Conservation (phyloP, 2,113 vertebrate species). For the Spilogale gracilis region DNA sequence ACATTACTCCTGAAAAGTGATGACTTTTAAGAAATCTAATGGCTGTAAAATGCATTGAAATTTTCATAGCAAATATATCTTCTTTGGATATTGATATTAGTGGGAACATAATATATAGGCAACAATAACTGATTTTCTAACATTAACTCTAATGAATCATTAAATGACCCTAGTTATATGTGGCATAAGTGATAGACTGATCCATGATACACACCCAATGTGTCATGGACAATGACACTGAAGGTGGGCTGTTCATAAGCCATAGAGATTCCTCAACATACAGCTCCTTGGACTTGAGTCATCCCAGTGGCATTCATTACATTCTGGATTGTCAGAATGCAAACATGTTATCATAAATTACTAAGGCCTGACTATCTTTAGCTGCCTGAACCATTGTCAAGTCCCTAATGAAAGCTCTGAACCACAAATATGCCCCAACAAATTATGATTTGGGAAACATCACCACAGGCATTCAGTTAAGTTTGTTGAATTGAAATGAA, state of each 20-base stretch:
- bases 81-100: background rate
- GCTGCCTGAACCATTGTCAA: conserved; percentile 30
- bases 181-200: conserved; percentile 20
- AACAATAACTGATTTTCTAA: conserved; percentile 19
- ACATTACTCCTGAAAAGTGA: background rate
- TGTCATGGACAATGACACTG: conserved; percentile 34
- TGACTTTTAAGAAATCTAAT: background rate
- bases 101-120: background rate
- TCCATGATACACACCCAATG: conserved; percentile 39
- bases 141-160: conserved; percentile 45
- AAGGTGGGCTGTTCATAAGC: background rate
- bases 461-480: background rate
- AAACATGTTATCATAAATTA: conserved; percentile 19
- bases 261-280: background rate
- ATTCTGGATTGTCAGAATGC: conserved; percentile 11
- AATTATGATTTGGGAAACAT: background rate
- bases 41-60: background rate
- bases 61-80: background rate
- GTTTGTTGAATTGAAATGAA: background rate
- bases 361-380: background rate
- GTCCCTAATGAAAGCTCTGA: conserved; percentile 37
- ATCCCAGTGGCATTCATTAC: background rate
- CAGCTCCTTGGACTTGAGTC: background rate
- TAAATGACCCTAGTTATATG: background rate
- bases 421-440: background rate